A percentile compares a stretch with the other conserved stretches of the same genome.
Evolutionary conservation across 2,113 vertebrate species (phyloP).

Genomic region (Xenopus tropicalis): DNA sequence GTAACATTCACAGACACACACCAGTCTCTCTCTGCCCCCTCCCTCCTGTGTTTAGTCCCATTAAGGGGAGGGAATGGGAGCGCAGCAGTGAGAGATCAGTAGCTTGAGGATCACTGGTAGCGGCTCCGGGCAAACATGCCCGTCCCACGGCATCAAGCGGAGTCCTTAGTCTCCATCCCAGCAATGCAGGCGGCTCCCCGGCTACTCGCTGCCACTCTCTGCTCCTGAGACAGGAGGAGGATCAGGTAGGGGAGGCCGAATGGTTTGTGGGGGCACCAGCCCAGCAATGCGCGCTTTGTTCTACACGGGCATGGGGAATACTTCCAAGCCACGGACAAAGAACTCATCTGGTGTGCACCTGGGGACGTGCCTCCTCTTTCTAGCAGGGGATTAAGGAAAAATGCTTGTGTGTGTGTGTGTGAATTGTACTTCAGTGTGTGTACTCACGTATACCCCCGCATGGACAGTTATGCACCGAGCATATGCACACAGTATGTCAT

Average conservation of each 20-base stretch:
- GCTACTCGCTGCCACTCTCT: constrained; percentile 1
- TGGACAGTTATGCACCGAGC: too few species aligned
- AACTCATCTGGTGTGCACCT: not conserved
- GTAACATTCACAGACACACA: not conserved
- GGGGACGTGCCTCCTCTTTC: not conserved
- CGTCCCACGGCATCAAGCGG: constrained; percentile 15
- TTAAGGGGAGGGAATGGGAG: constrained; percentile 6
- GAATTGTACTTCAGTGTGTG: too few species aligned
- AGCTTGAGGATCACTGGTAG: constrained; percentile 4
- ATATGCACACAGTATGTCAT: too few species aligned
- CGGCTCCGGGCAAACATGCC: constrained; percentile 27
- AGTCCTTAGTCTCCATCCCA: constrained; percentile 14
- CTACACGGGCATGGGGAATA: constrained; percentile 20
- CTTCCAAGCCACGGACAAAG: constrained; percentile 23
- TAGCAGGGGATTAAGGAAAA: too few species aligned
- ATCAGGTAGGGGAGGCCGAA: constrained; percentile 24
- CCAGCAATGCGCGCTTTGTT: constrained; percentile 31
- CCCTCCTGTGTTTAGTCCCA: constrained; percentile 11
- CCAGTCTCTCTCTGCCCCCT: constrained; percentile 2
- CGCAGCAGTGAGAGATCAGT: not conserved
- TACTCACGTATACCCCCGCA: too few species aligned
- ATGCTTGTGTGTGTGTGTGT: too few species aligned
- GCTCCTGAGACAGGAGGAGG: constrained; percentile 20
- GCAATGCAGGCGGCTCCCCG: constrained; percentile 28
- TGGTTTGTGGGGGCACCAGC: not conserved